Conservation (phyloP, 1,140 invertebrate species). For the Solenopsis fugax region DNA sequence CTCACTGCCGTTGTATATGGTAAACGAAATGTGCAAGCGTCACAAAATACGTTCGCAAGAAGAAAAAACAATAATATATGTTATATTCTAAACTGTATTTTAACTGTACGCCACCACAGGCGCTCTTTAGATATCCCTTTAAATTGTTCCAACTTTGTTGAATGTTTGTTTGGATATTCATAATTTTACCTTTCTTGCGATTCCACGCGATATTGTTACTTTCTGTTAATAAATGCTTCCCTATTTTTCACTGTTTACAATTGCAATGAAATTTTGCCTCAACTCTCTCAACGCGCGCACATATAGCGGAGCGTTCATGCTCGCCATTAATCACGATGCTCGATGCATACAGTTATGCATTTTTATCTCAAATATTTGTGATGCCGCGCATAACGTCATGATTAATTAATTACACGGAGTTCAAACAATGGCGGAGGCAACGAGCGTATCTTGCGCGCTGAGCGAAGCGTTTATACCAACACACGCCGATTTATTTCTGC, state of each 20-base stretch:
- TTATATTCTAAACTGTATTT: constrained; percentile 12
- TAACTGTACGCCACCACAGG: background rate
- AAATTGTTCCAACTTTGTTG: constrained; percentile 23
- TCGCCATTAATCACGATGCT: constrained; percentile 57
- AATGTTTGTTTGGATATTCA: background rate
- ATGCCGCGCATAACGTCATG: constrained; percentile 52
- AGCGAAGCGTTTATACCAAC: constrained; percentile 17
- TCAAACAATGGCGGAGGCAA: constrained; percentile 50
- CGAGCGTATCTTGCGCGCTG: constrained; percentile 31
- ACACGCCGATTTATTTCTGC: constrained; percentile 35
- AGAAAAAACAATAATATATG: background rate
- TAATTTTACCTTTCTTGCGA: background rate
- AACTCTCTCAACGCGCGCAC: background rate
- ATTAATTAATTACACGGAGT: constrained; percentile 61
- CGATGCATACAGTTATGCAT: constrained; percentile 54
- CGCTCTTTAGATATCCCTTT: background rate
- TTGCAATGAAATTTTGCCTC: constrained; percentile 41
- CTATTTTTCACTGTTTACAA: constrained; percentile 46
- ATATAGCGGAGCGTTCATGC: constrained; percentile 19
- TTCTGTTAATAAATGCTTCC: constrained; percentile 29
- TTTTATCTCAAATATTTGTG: constrained; percentile 65
- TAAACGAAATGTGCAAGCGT: background rate
- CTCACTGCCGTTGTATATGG: background rate
- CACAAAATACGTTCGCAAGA: background rate
- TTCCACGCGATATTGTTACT: background rate